Percentiles rank a stretch among this genome's conserved stretches.
phyloP scores from a whole-genome alignment of 2,113 vertebrate species.

The Xyrauchen texanus region DNA sequence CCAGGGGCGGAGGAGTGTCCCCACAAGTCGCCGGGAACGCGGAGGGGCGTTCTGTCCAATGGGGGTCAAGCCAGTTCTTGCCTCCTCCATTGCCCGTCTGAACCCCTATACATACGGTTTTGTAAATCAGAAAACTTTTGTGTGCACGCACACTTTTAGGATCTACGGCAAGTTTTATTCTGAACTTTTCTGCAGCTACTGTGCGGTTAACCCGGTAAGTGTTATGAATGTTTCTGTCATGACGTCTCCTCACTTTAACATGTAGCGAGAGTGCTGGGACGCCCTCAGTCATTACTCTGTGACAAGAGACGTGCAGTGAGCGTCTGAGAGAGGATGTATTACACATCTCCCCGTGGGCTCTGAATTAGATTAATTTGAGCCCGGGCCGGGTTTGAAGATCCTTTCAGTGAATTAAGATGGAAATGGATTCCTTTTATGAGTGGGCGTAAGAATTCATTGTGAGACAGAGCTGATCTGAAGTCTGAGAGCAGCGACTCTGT shows the following conservation, averaged over 20 bases:
- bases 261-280: constrained; percentile 12
- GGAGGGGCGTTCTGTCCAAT: no score
- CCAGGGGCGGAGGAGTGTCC: no score
- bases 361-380: constrained; percentile 46
- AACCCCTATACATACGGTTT: no score
- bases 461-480: background rate
- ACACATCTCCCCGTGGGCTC: constrained; percentile 34
- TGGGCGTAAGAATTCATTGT: constrained; percentile 40
- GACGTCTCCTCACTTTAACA: background rate
- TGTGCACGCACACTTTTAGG: no score
- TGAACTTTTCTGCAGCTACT: constrained; percentile 18
- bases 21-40: no score
- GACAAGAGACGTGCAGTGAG: constrained; percentile 36
- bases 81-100: no score
- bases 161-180: background rate
- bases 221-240: constrained; percentile 29
- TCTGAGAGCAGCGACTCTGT: constrained; percentile 33
- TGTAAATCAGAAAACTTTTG: no score
- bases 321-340: constrained; percentile 43
- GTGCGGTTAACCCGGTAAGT: constrained; percentile 2
- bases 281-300: constrained; percentile 35
- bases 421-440: constrained; percentile 53
- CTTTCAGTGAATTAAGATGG: constrained; percentile 50
- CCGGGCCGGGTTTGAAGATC: constrained; percentile 32
- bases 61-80: no score